Evolutionary conservation across 2,797 vertebrate genomes (phyloP).

Genomic region (Phoxinus dragarum): DNA sequence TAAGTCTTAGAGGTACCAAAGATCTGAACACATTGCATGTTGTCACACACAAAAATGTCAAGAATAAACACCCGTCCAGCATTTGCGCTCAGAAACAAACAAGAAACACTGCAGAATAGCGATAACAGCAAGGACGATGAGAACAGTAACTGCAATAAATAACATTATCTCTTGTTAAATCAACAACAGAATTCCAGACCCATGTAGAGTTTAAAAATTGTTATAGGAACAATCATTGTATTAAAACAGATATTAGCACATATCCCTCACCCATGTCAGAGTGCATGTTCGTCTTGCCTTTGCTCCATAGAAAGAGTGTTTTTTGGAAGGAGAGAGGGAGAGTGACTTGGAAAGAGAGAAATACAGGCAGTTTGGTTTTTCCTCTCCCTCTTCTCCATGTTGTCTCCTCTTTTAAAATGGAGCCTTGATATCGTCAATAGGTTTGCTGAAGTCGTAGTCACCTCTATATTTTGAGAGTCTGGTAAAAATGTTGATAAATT

Average conservation of each 20-base stretch:
- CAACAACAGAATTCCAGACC: constrained; percentile 75
- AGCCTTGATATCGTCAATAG: constrained; percentile 59
- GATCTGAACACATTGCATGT: constrained; percentile 17
- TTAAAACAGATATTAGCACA: constrained; percentile 79
- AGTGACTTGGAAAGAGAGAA: constrained; percentile 72
- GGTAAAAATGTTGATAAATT: constrained; percentile 64
- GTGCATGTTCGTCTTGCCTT: constrained; percentile 61
- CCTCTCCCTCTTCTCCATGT: constrained; percentile 68
- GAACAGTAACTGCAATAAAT: constrained; percentile 71
- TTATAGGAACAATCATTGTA: constrained; percentile 82
- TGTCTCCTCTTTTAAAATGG: constrained; percentile 50
- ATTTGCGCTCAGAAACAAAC: constrained; percentile 31
- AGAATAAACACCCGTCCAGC: constrained; percentile 28
- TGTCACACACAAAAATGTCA: constrained; percentile 24
- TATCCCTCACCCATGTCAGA: constrained; percentile 65
- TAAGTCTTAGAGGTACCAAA: constrained; percentile 29
- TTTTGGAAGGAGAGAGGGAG: constrained; percentile 63
- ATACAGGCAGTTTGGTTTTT: constrained; percentile 74
- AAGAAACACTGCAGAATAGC: constrained; percentile 37
- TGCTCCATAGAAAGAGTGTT: constrained; percentile 64
- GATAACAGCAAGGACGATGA: constrained; percentile 83
- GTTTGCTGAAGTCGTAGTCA: constrained; percentile 58
- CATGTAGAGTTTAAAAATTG: constrained; percentile 82
- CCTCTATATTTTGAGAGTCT: constrained; percentile 64
- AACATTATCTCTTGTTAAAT: constrained; percentile 78